Base-by-base conservation (phyloP, 2,113 vertebrate genomes). In the Callipepla squamata region DNA sequence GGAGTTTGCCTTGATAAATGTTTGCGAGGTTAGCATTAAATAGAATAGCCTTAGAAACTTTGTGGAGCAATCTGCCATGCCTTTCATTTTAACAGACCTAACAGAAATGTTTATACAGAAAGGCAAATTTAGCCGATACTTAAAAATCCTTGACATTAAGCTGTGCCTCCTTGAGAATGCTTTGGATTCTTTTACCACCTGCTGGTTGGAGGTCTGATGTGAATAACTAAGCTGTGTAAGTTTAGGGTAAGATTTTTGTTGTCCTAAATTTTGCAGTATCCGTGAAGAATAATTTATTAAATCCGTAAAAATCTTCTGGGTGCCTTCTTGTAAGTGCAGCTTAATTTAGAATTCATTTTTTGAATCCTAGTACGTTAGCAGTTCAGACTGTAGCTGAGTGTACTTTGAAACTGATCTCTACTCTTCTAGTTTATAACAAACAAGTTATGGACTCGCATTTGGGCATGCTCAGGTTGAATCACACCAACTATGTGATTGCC, bases 161-260 rank as follows among this genome's bases (percentile, higher is more conserved):
- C 87, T 65, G 19, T 55, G 57, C 45, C 30, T 89, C 34, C 58
- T 66, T 78, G 69, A 80, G 90, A 96, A 70, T 61, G 22, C 59
- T 91, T 91, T 80, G 75, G 44, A 66, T 91, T 91, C 87, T 38
- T 72, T 86, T 73, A 92, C 90, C 93, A 89, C 94, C 92, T 93
- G 79, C 92, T 72, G 66, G 9, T 63, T 32, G 25, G 26, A 92
- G 75, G 89, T 94, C 95, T 96, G 94, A 83, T 70, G 92, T 92
- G 69, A 92, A 84, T 95, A 92, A 90, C 66, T 93, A 74, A 92
- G 82, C 85, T 94, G 89, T 88, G 76, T 63, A 81, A 44, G 86
- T 67, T 95, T 88, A 87, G 80, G 81, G 85, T 26, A 38, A 66
- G 68, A 81, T 75, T 95, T 94, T 77, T 84, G 34, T 34, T 63